A percentile compares a stretch with the other conserved stretches of the same genome.
These are phyloP conservation scores for Nymphalis urticae DNA, from an alignment of 2,888 invertebrate species.

Conservation along the genomic window DNA sequence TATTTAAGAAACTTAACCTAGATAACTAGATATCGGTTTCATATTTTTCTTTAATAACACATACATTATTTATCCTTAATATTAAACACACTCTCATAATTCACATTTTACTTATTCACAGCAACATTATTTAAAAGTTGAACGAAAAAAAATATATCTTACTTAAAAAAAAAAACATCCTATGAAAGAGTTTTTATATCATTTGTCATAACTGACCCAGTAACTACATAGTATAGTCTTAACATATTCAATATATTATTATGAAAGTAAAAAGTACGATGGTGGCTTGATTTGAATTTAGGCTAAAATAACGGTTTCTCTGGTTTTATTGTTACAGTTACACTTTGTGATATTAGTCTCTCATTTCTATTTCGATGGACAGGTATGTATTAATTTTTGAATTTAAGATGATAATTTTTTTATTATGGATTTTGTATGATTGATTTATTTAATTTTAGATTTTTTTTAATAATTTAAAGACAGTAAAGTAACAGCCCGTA, in stretches of 20 bases:
- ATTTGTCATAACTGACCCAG: background rate
- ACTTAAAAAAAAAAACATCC: background rate
- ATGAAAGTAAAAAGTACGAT: background rate
- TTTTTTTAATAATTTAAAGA: no score
- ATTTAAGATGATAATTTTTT: no score
- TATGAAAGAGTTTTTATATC: background rate
- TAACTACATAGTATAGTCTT: background rate
- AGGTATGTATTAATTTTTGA: background rate
- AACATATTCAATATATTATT: background rate
- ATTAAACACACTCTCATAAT: no score
- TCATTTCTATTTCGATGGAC: background rate
- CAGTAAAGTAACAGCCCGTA: no score
- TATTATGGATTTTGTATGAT: no score
- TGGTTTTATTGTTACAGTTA: conserved; percentile 4
- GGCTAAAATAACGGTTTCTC: conserved; percentile 2
- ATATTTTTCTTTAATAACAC: no score
- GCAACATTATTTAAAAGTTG: no score
- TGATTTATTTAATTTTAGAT: no score
- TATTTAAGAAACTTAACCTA: no score
- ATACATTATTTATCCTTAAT: no score
- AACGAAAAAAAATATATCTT: background rate
- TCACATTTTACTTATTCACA: no score
- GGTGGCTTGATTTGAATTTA: conserved; percentile 2
- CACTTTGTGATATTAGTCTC: background rate
- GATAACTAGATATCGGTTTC: no score